Base-by-base conservation (phyloP, 2,888 invertebrate species). In the Thereva nobilitata region DNA sequence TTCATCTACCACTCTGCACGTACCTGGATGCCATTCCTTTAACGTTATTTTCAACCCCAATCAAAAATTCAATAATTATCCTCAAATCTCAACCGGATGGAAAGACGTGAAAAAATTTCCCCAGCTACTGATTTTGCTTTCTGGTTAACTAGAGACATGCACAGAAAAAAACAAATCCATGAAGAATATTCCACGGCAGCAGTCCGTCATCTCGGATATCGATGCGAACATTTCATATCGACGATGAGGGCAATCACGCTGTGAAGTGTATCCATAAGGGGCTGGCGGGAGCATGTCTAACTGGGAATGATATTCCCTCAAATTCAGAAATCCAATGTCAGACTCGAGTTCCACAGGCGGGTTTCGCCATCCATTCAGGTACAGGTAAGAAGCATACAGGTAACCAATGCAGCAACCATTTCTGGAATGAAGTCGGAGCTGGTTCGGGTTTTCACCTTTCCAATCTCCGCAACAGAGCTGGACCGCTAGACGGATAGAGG, bases 201-300 rank as follows among this genome's bases (percentile, higher is more conserved):
- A 50, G 50, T 23, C 35, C 34, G 23, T 23, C 23, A 23, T 23
- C 23, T 23, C 23, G 23, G 6, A 35, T 47, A 59, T 59, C 57
- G 57, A 59, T 59, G 57, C 45, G 57, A 59, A 59, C 57, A 59
- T 59, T 59, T 59, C 57, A 59, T 59, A 45, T 47, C 57, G 57
- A 59, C 57, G 47, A 59, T 59, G 57, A 59, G 57, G 57, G 57
- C 57, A 59, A 59, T 59, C 57, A 59, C 47, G 57, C 57, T 59
- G 57, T 45, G 57, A 59, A 59, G 57, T 59, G 47, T 47, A 59
- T 59, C 57, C 57, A 59, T 59, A 23, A 23, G 23, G 23, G 23
- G 23, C 23, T 23, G 23, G 23, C 23, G 23, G 23, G 23, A 23
- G 23, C 57, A 59, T 59, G 57, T 47, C 57, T 38, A 47, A 45